Base-by-base conservation (phyloP, 2,113 vertebrate genomes). In the Garra rufa region DNA sequence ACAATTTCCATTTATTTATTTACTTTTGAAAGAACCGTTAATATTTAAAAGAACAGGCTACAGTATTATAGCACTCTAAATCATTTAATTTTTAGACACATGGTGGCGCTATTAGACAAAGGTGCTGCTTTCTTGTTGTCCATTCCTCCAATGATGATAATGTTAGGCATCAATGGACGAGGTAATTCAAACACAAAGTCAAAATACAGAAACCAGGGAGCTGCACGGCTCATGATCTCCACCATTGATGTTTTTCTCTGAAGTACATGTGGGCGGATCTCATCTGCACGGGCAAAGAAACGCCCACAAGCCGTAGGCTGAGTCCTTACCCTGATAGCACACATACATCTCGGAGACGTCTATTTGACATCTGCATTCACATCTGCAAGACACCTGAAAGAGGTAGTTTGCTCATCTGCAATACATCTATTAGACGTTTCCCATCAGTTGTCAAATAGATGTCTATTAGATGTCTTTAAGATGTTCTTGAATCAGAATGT, bases 121-220 rank as follows among this genome's bases (percentile, higher is more conserved):
- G 81, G 17, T 9, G 81, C 93, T 43, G 67, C 63, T 44, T 24
- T 87, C 73, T 41, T 65, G 84, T 82, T 91, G 41, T 85, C 91
- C 83, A 90, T 83, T 24, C 88, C 92, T 34, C 92, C 91, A 0
- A 92, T 81, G 0, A 90, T 90, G 81, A 96, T 1, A 86, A 94
- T 87, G 67, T 94, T 96, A 50, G 94, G 95, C 95, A 96, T 96
- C 70, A 94, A 0, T 0, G 96, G 95, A 2, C 6, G 90, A 0
- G 94, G 94, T 46, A 91, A 94, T 34, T 95, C 93, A 17, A 95
- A 86, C 15, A 87, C 88, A 71, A 95, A 96, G 85, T 96, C 94
- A 0, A 83, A 67, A 71, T 91, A 90, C 89, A 95, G 84, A 21
- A 95, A 90, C 93, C 90, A 95, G 19, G 96, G 0, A 0, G 94